Conservation (phyloP, 2,113 vertebrate species). For the Tichodroma muraria region DNA sequence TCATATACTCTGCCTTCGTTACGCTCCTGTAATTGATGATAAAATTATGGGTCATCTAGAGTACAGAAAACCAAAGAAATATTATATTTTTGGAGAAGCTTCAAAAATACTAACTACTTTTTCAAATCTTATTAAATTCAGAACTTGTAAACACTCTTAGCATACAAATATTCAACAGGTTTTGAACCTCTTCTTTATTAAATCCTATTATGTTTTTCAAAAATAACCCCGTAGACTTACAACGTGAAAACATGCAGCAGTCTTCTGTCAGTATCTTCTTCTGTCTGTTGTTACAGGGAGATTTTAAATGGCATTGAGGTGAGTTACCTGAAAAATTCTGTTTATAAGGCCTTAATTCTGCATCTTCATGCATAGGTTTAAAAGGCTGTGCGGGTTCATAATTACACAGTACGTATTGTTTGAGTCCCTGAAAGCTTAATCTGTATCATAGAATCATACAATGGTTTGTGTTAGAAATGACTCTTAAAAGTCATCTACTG, state of each 20-base stretch:
- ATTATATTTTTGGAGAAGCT: neutral
- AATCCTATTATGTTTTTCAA: neutral
- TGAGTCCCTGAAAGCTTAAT: neutral
- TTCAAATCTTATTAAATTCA: neutral
- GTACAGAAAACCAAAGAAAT: neutral
- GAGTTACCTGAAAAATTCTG: neutral
- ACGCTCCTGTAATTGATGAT: neutral
- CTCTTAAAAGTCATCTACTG: neutral
- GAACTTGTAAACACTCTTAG: neutral
- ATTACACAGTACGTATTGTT: accelerated
- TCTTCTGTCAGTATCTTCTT: neutral
- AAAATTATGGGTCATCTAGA: neutral
- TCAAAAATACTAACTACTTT: neutral
- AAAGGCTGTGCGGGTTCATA: neutral
- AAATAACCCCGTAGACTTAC: neutral
- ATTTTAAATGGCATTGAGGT: neutral
- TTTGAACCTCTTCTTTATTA: neutral
- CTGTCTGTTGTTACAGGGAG: neutral
- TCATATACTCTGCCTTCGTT: neutral
- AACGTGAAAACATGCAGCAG: neutral
- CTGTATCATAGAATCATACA: neutral
- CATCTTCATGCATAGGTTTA: neutral
- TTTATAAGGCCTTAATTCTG: neutral
- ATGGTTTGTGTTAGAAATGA: neutral
- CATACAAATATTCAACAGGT: neutral